These are phyloP conservation scores for Diabrotica balteata DNA, from an alignment of 2,888 invertebrate genomes.

Conservation along the genomic window DNA sequence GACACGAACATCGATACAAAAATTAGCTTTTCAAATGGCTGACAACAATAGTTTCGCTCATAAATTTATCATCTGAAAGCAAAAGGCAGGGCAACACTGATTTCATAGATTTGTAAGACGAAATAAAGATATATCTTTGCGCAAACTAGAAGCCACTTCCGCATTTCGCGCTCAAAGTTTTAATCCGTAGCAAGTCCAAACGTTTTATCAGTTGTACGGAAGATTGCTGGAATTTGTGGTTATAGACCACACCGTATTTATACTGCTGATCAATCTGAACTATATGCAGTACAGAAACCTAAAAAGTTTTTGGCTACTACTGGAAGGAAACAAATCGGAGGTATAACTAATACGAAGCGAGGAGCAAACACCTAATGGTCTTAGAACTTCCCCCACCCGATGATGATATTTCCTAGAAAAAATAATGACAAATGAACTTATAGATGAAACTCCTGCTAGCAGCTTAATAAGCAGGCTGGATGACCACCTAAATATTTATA, in stretches of 20 bases:
- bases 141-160: conserved; percentile 7
- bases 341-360: conserved; percentile 47
- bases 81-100: neutral
- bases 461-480: conserved; percentile 50
- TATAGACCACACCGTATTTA: neutral
- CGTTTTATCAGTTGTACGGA: conserved; percentile 19
- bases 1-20: neutral
- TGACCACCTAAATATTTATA: conserved; percentile 44
- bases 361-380: conserved; percentile 50
- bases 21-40: conserved; percentile 4
- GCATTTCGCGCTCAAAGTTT: conserved; percentile 26
- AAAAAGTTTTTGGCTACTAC: neutral
- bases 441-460: conserved; percentile 52
- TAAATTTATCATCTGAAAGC: neutral
- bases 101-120: neutral
- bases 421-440: conserved; percentile 46
- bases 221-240: neutral
- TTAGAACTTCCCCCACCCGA: conserved; percentile 53
- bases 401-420: conserved; percentile 53
- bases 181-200: conserved; percentile 21
- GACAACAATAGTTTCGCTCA: neutral
- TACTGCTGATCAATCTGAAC: neutral
- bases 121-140: neutral
- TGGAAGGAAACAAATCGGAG: conserved; percentile 39
- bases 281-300: neutral